Percentiles rank a stretch among this genome's conserved stretches.
Evolutionary conservation across 2,113 vertebrate genomes (phyloP).

Genomic region (Tragelaphus imberbis): DNA sequence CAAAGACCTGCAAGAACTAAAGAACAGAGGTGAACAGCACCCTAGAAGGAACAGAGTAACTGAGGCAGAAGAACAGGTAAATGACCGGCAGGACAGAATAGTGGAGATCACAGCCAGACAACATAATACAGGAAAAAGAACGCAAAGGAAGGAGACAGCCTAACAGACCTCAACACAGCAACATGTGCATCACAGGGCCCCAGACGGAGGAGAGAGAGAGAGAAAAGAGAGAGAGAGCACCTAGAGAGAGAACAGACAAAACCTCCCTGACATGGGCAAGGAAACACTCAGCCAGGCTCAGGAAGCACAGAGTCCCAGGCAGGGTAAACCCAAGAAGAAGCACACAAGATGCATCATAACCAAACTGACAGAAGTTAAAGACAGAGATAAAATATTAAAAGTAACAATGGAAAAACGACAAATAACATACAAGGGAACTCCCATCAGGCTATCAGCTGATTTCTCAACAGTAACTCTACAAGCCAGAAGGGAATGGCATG

Average conservation of each 20-base stretch:
- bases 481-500: background rate
- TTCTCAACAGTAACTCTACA: background rate
- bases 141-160: background rate
- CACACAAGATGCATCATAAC: background rate
- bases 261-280: background rate
- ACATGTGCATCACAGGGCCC: background rate
- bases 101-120: background rate
- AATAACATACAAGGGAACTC: background rate
- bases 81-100: background rate
- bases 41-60: background rate
- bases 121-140: fast-evolving
- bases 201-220: background rate
- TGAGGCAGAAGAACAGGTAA: no score
- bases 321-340: background rate
- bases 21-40: background rate
- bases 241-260: background rate
- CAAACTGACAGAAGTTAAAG: background rate
- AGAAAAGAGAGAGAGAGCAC: background rate
- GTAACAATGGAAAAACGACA: background rate
- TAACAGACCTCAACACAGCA: background rate
- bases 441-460: background rate
- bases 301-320: background rate
- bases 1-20: background rate
- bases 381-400: background rate
- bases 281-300: background rate